These are phyloP conservation scores for Cyanistes caeruleus DNA, from an alignment of 2,113 vertebrate genomes.

Conservation along the genomic window DNA sequence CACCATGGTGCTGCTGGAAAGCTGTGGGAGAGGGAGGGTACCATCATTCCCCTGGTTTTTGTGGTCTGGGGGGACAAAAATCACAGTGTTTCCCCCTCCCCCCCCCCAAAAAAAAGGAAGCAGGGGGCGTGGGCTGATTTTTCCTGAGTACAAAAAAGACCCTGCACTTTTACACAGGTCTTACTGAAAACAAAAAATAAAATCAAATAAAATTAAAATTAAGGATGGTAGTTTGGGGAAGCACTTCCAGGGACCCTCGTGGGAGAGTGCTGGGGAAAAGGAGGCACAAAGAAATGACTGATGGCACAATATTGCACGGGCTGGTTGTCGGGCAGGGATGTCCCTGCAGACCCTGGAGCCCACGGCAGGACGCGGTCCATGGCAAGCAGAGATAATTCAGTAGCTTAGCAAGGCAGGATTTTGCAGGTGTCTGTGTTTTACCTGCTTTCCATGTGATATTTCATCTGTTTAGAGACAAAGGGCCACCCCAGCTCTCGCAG, in stretches of 20 bases:
- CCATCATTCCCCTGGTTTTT: neutral
- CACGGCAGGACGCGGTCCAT: rapidly evolving
- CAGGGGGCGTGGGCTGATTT: rapidly evolving
- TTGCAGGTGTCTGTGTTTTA: rapidly evolving
- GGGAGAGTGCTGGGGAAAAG: neutral
- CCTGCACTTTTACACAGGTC: neutral
- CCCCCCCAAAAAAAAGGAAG: neutral
- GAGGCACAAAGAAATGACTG: neutral
- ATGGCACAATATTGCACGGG: rapidly evolving
- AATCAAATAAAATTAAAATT: too few relatives aligned
- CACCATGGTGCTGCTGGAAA: rapidly evolving
- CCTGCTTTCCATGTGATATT: neutral
- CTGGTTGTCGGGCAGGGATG: neutral
- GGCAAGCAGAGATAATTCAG: neutral
- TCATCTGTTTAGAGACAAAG: neutral
- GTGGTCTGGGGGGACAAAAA: neutral
- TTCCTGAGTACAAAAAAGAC: neutral
- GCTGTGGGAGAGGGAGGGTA: rapidly evolving
- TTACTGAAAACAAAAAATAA: neutral
- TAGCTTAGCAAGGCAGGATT: neutral
- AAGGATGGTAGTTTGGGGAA: neutral
- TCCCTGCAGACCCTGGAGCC: neutral
- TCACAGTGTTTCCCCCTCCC: rapidly evolving
- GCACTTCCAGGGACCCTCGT: neutral
- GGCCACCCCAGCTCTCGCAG: rapidly evolving